Evolutionary conservation across 2,797 vertebrate species (phyloP).

Genomic region (Protosalanx chinensis): DNA sequence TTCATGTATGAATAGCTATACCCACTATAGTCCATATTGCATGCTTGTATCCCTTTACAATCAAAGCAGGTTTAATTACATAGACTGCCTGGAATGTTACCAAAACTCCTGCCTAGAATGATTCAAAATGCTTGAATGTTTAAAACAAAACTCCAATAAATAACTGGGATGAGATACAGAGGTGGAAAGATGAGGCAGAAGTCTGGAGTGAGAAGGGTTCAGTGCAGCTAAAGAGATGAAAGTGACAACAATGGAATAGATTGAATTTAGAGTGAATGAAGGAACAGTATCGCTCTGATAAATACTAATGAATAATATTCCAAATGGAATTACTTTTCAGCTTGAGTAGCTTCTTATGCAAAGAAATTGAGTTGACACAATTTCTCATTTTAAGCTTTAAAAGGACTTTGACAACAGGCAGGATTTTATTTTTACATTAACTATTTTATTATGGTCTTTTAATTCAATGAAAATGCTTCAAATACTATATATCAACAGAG

Average conservation of each 20-base stretch:
- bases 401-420: neutral
- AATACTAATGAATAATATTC: neutral
- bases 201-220: neutral
- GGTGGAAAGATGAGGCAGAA: constrained; percentile 15
- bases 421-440: constrained; percentile 32
- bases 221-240: neutral
- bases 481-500: constrained; percentile 28
- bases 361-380: constrained; percentile 10
- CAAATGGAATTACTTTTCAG: neutral
- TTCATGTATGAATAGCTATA: neutral
- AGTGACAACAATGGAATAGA: neutral
- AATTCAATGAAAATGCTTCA: constrained; percentile 34
- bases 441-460: constrained; percentile 57
- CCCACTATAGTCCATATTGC: neutral
- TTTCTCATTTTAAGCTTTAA: constrained; percentile 12
- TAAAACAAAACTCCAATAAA: constrained; percentile 35
- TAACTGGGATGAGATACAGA: constrained; percentile 31
- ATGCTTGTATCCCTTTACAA: constrained; percentile 30
- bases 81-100: constrained; percentile 21
- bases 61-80: constrained; percentile 37
- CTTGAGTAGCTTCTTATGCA: constrained; percentile 37
- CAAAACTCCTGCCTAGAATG: no score
- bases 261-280: neutral
- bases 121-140: no score
- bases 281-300: neutral